Evolutionary conservation across 2,113 vertebrate genomes (phyloP).

Genomic region (Nibea albiflora): DNA sequence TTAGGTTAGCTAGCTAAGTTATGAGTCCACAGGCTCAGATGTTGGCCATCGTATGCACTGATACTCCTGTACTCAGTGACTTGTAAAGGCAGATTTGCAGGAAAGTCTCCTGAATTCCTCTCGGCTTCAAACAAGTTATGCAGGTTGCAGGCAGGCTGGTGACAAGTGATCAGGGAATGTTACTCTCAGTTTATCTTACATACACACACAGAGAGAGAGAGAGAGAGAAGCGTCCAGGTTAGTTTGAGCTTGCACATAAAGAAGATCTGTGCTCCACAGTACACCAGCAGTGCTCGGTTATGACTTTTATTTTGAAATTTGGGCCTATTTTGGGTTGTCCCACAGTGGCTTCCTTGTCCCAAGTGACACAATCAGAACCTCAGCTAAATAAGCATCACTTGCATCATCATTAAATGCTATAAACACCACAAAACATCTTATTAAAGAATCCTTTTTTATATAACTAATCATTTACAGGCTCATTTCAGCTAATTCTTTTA

Average conservation of each 20-base stretch:
- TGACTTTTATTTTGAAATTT: not conserved
- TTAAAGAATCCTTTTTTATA: not conserved
- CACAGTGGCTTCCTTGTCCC: not conserved
- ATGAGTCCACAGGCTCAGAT: not conserved
- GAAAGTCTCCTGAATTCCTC: conserved; percentile 52
- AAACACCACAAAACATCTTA: not conserved
- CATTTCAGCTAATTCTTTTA: not conserved
- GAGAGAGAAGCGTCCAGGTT: not conserved
- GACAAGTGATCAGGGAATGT: conserved; percentile 76
- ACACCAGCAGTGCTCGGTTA: not conserved
- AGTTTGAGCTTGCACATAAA: not conserved
- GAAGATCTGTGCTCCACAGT: not conserved
- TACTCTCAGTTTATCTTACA: conserved; percentile 54
- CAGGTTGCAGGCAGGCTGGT: conserved; percentile 72
- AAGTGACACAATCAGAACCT: not conserved
- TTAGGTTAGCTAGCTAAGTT: conserved; percentile 51
- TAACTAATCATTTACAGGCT: not conserved
- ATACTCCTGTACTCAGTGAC: not conserved
- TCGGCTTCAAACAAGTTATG: conserved; percentile 72
- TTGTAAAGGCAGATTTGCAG: conserved; percentile 35
- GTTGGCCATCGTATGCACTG: not conserved
- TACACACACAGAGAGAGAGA: not conserved
- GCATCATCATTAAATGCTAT: not conserved
- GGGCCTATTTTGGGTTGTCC: not conserved
- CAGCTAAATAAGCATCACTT: not conserved